A percentile compares a stretch with the other conserved stretches of the same genome.
These are phyloP conservation scores for Tachina lurida DNA, from an alignment of 2,888 invertebrate genomes.

Conservation along the genomic window DNA sequence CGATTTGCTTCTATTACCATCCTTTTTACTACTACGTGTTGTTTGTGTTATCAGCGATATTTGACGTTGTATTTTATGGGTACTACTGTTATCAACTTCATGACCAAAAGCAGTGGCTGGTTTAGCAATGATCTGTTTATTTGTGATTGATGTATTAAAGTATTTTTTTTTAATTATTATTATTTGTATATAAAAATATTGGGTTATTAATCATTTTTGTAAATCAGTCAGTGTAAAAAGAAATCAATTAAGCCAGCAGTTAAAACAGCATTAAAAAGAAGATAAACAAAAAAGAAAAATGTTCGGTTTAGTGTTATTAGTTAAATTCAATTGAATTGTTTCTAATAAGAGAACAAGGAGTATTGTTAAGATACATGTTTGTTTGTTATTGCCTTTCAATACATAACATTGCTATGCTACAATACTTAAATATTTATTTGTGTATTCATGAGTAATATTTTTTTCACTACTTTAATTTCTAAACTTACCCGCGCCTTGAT, in stretches of 20 bases:
- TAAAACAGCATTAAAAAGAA: conserved; percentile 68
- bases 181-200: conserved; percentile 33
- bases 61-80: conserved; percentile 86
- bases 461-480: not conserved
- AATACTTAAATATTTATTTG: not conserved
- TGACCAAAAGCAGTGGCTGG: conserved; percentile 86
- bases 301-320: conserved; percentile 57
- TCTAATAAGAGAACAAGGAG: conserved; percentile 17
- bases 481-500: conserved; percentile 89
- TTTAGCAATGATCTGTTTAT: conserved; percentile 76
- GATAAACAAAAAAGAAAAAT: conserved; percentile 50
- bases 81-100: conserved; percentile 85
- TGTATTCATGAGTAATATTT: too few relatives aligned
- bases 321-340: conserved; percentile 32
- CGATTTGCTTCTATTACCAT: conserved; percentile 87
- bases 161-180: conserved; percentile 22
- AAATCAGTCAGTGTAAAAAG: conserved; percentile 44
- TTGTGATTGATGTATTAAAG: conserved; percentile 29
- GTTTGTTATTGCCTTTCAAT: conserved; percentile 30
- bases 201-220: conserved; percentile 40
- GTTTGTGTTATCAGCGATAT: conserved; percentile 86
- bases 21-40: conserved; percentile 84
- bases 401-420: not conserved
- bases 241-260: conserved; percentile 59
- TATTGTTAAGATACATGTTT: conserved; percentile 33